These are phyloP conservation scores for Drosophila hydei DNA, from an alignment of 1,140 invertebrate genomes.

Conservation along the genomic window DNA sequence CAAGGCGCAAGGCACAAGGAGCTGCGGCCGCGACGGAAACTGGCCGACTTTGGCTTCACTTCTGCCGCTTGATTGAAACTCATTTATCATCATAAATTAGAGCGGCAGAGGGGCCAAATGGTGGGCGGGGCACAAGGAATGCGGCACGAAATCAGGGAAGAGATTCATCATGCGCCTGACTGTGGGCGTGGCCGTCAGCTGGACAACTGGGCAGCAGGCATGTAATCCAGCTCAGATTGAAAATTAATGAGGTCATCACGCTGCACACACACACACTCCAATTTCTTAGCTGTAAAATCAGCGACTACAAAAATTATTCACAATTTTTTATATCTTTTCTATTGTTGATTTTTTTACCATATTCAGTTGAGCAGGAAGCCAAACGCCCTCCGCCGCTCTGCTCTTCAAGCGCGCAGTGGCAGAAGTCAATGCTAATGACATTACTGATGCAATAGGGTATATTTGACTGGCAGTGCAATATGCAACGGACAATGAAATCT, in stretches of 20 bases:
- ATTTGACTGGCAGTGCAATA: neutral
- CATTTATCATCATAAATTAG: slow-evolving; percentile 83
- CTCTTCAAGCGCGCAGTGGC: neutral
- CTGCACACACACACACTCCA: slow-evolving; percentile 31
- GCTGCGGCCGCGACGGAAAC: slow-evolving; percentile 34
- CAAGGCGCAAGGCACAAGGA: slow-evolving; percentile 29
- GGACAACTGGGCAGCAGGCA: slow-evolving; percentile 33
- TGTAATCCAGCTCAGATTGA: slow-evolving; percentile 82
- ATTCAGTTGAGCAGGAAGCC: slow-evolving; percentile 9
- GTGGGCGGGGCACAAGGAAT: slow-evolving; percentile 16
- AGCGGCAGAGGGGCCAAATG: slow-evolving; percentile 1
- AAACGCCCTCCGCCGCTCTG: neutral
- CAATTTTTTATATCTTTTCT: slow-evolving; percentile 35
- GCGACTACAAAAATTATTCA: slow-evolving; percentile 39
- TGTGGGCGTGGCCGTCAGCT: slow-evolving; percentile 43
- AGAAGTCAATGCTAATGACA: slow-evolving; percentile 38
- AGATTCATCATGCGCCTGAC: slow-evolving; percentile 71
- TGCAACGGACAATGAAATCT: neutral
- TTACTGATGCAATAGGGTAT: neutral
- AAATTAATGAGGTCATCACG: slow-evolving; percentile 83
- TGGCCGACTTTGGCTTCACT: slow-evolving; percentile 62
- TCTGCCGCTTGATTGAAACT: slow-evolving; percentile 82
- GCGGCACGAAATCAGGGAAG: slow-evolving; percentile 42
- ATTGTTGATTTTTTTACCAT: slow-evolving; percentile 33
- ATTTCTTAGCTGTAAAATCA: slow-evolving; percentile 40